Base-by-base conservation (phyloP, 2,888 invertebrate genomes). In the Eudemis profundana region DNA sequence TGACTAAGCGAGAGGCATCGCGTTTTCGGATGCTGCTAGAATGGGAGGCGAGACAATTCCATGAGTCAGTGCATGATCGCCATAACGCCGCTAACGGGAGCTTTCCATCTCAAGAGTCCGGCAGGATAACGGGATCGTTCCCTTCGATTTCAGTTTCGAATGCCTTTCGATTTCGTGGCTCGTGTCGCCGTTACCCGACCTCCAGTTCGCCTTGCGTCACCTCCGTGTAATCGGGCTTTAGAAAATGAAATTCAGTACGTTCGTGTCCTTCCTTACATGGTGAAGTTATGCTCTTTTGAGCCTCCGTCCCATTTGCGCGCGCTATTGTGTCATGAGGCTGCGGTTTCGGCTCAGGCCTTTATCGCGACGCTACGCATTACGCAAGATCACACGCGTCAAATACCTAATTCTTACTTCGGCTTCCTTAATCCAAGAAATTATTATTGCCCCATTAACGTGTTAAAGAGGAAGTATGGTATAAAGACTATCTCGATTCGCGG, bases 201-300 rank as follows among this genome's bases (percentile, higher is more conserved):
- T 79, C 81, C 76, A 74, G 73, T 68, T 70, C 74, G 74, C 74
- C 76, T 83, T 85, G 85, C 88, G 89, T 89, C 88, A 88, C 85
- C 85, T 85, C 78, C 74, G 75, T 78, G 84, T 88, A 86, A 90
- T 89, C 90, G 89, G 84, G 88, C 88, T 90, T 90, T 90, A 90
- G 90, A 90, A 90, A 90, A 90, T 90, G 90, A 90, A 90, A 90
- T 88, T 89, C 87, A 86, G 87, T 79, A 72, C 82, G 80, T 76
- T 82, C 83, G 76, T 75, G 86, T 85, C 85, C 85, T 85, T 83
- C 87, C 87, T 86, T 88, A 87, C 87, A 85, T 84, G 87, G 87
- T 67, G 68, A 78, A 78, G 79, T 85, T 86, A 85, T 85, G 82
- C 79, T 84, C 78, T 83, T 83, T 83, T 79, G 78, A 74, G 74